Evolutionary conservation across 2,113 vertebrate species (phyloP).

Genomic region (Cepphus grylle): DNA sequence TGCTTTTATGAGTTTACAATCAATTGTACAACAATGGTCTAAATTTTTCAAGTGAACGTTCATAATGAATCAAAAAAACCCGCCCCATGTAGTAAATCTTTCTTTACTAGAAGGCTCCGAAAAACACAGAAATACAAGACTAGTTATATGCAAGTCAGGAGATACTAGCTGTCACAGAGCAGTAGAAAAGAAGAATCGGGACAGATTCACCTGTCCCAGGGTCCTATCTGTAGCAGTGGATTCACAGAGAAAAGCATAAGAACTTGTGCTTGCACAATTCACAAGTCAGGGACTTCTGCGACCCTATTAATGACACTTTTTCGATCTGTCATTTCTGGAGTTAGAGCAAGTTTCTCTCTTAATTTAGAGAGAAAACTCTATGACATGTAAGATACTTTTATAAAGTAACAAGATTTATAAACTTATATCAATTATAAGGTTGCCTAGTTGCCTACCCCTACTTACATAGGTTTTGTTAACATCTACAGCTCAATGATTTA

Average conservation of each 20-base stretch:
- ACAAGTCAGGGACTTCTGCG: neutral
- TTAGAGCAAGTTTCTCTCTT: neutral
- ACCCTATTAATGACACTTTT: neutral
- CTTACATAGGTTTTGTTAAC: neutral
- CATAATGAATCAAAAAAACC: neutral
- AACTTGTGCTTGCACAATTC: neutral
- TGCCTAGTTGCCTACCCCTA: neutral
- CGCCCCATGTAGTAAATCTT: neutral
- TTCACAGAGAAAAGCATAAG: neutral
- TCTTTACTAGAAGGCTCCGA: neutral
- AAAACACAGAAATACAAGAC: neutral
- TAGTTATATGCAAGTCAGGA: neutral
- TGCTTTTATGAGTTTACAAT: neutral
- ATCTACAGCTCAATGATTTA: neutral
- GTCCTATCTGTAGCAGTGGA: rapidly evolving
- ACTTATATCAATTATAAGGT: no score
- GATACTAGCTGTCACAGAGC: neutral
- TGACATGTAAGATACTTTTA: neutral
- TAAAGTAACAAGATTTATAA: neutral
- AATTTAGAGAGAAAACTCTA: neutral
- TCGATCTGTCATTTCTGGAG: neutral
- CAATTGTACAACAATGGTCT: neutral
- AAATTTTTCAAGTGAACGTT: neutral
- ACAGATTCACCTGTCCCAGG: neutral
- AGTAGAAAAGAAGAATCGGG: neutral